Evolutionary conservation across 2,113 vertebrate species (phyloP).

Genomic region (Abramis brama): DNA sequence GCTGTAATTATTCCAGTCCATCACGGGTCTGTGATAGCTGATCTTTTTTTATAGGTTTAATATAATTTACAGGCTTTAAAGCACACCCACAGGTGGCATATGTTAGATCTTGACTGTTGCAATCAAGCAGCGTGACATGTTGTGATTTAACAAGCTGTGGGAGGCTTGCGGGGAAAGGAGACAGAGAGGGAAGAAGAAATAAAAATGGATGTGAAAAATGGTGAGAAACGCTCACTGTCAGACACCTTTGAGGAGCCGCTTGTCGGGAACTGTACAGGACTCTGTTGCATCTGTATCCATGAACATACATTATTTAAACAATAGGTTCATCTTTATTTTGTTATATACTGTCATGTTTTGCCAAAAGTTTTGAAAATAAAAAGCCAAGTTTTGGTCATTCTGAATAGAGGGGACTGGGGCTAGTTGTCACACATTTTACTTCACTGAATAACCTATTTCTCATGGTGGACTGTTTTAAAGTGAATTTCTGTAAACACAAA

Average conservation of each 20-base stretch:
- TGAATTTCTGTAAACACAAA: too few species aligned
- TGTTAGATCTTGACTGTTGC: conserved; percentile 61
- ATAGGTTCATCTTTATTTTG: neutral
- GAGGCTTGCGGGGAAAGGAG: conserved; percentile 46
- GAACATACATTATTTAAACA: neutral
- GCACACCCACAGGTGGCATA: conserved; percentile 63
- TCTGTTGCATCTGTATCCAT: neutral
- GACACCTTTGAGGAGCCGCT: conserved; percentile 24
- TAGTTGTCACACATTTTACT: neutral
- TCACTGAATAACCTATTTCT: neutral
- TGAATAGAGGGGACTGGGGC: neutral
- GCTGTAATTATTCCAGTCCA: conserved; percentile 61
- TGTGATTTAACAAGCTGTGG: conserved; percentile 65
- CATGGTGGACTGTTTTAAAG: neutral
- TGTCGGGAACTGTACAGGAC: neutral
- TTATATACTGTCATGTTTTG: neutral
- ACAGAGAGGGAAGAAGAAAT: conserved; percentile 40
- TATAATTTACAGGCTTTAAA: conserved; percentile 64
- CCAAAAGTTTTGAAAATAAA: too few species aligned
- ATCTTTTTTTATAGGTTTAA: conserved; percentile 61
- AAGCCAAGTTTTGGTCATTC: neutral
- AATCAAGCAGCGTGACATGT: conserved; percentile 63
- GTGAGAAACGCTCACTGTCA: conserved; percentile 42
- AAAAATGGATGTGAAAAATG: conserved; percentile 38
- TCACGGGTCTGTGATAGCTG: conserved; percentile 50